Evolutionary conservation across 2,888 invertebrate genomes (phyloP).

Genomic region (Nomada fucata): DNA sequence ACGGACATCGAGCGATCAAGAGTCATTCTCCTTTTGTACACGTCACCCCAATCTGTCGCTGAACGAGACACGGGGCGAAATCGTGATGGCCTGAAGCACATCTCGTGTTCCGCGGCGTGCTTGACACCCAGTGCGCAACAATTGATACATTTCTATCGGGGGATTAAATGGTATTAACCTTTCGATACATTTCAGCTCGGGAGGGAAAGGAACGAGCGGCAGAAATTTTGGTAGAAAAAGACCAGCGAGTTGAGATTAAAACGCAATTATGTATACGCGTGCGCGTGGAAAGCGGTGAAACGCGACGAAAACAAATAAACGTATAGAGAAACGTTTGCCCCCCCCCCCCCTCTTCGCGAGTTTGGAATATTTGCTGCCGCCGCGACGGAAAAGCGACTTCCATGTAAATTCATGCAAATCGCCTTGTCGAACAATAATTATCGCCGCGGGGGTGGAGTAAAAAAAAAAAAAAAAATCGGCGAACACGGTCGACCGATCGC

Average conservation of each 20-base stretch:
- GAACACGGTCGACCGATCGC: constrained; percentile 56
- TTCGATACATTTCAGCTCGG: background rate
- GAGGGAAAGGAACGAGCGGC: too few relatives aligned
- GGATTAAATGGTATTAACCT: background rate
- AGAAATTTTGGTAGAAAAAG: too few relatives aligned
- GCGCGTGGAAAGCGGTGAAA: too few relatives aligned
- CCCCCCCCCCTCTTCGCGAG: too few relatives aligned
- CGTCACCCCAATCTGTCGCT: constrained; percentile 18
- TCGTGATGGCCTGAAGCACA: constrained; percentile 62
- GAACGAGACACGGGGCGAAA: constrained; percentile 43
- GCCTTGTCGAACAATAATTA: constrained; percentile 58
- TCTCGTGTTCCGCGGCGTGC: constrained; percentile 66
- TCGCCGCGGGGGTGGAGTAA: constrained; percentile 8
- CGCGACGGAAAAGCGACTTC: background rate
- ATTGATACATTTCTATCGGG: constrained; percentile 58
- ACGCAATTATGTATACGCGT: too few relatives aligned
- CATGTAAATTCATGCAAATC: constrained; percentile 65
- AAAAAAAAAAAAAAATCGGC: constrained; percentile 42
- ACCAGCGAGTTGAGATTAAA: too few relatives aligned
- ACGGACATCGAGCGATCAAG: constrained; percentile 34
- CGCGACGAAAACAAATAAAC: too few relatives aligned
- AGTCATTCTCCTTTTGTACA: constrained; percentile 35
- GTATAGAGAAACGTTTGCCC: too few relatives aligned
- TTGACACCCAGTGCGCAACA: constrained; percentile 65
- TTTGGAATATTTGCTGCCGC: background rate